A percentile compares a stretch with the other conserved stretches of the same genome.
Conservation (phyloP, 2,888 invertebrate genomes). For the Pogonocherus hispidulus region DNA sequence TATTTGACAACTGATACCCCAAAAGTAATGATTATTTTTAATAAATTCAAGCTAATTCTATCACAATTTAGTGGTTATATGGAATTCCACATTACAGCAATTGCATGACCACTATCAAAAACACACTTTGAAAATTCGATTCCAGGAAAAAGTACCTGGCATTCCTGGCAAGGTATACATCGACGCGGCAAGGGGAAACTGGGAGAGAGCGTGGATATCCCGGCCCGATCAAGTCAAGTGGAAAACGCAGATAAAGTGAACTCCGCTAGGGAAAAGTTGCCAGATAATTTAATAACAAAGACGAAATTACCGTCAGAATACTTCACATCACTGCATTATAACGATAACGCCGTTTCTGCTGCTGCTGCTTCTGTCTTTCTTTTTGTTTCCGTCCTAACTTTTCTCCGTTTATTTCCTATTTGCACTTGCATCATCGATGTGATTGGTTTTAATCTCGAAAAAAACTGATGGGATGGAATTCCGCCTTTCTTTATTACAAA, state of each 20-base stretch:
- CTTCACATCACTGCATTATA: slow-evolving; percentile 66
- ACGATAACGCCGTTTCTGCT: slow-evolving; percentile 62
- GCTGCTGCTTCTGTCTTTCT: slow-evolving; percentile 44
- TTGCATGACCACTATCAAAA: too few relatives aligned
- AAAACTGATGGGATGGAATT: slow-evolving; percentile 13
- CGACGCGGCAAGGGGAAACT: neutral
- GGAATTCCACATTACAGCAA: too few relatives aligned
- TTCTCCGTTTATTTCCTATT: slow-evolving; percentile 31
- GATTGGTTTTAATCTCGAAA: slow-evolving; percentile 31
- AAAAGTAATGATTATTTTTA: too few relatives aligned
- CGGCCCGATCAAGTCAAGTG: slow-evolving; percentile 53
- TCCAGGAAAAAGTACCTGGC: slow-evolving; percentile 11
- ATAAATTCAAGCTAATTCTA: too few relatives aligned
- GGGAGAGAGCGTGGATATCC: slow-evolving; percentile 8
- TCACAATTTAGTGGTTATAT: too few relatives aligned
- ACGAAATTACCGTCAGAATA: slow-evolving; percentile 67
- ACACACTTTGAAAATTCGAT: too few relatives aligned
- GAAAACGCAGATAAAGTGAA: slow-evolving; percentile 69
- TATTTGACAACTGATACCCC: too few relatives aligned
- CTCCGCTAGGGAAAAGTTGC: slow-evolving; percentile 67
- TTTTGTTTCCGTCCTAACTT: slow-evolving; percentile 33
- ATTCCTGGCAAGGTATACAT: neutral
- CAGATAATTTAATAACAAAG: slow-evolving; percentile 70
- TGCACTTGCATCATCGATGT: slow-evolving; percentile 32
- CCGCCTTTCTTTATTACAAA: neutral